Conservation (phyloP, 2,797 vertebrate genomes). For the Cynopterus sphinx region DNA sequence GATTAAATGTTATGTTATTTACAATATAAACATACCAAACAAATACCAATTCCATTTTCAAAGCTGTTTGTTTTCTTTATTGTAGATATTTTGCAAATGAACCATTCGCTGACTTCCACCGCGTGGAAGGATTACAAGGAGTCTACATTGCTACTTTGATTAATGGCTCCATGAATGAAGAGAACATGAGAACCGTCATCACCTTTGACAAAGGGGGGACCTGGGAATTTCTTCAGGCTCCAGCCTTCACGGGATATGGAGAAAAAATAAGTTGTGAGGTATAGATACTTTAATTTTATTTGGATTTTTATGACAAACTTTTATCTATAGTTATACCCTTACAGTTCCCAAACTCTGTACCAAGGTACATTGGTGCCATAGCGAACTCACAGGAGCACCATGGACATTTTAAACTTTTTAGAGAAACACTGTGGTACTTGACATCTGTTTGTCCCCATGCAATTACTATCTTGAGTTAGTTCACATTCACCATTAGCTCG, state of each 20-base stretch:
- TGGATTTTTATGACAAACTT: neutral
- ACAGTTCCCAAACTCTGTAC: neutral
- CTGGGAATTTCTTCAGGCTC: constrained; percentile 96
- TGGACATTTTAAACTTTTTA: neutral
- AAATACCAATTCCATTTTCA: neutral
- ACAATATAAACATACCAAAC: neutral
- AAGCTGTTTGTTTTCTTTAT: neutral
- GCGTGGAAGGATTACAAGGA: constrained; percentile 94
- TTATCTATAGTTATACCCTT: neutral
- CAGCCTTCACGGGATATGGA: constrained; percentile 91
- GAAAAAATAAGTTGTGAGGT: constrained; percentile 95
- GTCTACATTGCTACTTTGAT: constrained; percentile 96
- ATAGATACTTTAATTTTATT: constrained; percentile 36
- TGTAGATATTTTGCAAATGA: constrained; percentile 95
- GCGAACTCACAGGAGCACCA: neutral
- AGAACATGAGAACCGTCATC: constrained; percentile 98
- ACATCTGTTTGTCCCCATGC: neutral
- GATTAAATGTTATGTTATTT: neutral
- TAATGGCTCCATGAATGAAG: constrained; percentile 93
- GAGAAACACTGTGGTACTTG: neutral
- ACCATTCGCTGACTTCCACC: constrained; percentile 96
- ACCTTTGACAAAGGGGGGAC: constrained; percentile 99
- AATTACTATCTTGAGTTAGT: neutral
- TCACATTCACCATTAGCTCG: neutral
- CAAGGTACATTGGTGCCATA: neutral